phyloP scores from a whole-genome alignment of 2,797 vertebrate genomes.

The Otolemur crassicaudatus region DNA sequence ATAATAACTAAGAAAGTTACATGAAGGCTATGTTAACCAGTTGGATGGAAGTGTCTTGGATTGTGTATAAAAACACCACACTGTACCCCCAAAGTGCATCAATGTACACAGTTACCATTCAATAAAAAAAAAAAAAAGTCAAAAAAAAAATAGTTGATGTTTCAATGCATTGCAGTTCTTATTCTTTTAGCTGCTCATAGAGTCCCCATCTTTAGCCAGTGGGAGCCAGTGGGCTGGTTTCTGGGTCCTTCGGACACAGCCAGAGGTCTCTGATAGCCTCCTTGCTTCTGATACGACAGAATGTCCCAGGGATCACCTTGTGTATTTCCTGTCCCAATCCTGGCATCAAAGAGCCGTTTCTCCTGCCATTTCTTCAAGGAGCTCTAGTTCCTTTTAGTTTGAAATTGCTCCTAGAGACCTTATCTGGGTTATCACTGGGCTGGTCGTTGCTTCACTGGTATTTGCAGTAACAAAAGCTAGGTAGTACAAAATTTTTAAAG shows the following conservation, averaged over 20 bases:
- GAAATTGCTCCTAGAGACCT: not conserved
- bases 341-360: too few species aligned
- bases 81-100: too few species aligned
- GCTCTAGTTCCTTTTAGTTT: not conserved
- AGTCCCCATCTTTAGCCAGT: not conserved
- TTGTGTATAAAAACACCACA: too few species aligned
- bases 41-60: too few species aligned
- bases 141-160: not conserved
- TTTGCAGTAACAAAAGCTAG: not conserved
- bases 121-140: too few species aligned
- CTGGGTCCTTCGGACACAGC: not conserved
- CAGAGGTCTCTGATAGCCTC: not conserved
- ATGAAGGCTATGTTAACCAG: too few species aligned
- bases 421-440: not conserved
- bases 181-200: not conserved
- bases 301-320: not conserved
- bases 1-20: too few species aligned
- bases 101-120: too few species aligned
- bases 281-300: not conserved
- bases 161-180: too few species aligned
- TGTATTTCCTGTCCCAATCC: not conserved
- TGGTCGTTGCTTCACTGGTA: not conserved
- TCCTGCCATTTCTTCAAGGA: not conserved
- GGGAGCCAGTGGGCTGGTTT: not conserved
- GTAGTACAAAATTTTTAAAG: not conserved